Evolutionary conservation across 2,797 vertebrate genomes (phyloP).

Genomic region (Buceros bicornis): DNA sequence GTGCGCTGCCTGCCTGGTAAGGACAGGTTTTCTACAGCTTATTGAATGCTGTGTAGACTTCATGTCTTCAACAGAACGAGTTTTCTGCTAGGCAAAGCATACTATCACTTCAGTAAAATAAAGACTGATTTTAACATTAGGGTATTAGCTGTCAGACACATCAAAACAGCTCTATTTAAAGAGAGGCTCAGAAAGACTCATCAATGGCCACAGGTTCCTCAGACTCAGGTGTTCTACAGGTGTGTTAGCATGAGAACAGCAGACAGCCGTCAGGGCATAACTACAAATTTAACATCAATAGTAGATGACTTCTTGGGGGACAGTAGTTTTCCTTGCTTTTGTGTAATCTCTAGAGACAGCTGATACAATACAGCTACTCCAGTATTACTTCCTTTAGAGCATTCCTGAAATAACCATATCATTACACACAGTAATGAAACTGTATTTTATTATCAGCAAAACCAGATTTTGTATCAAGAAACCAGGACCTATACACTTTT

Average conservation of each 20-base stretch:
- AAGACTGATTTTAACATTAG: not conserved
- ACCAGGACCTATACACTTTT: not conserved
- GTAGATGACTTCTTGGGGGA: not conserved
- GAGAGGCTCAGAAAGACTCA: not conserved
- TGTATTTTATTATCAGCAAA: conserved; percentile 70
- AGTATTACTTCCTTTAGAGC: not conserved
- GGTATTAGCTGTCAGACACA: not conserved
- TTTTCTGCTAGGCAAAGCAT: not conserved
- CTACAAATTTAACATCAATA: not conserved
- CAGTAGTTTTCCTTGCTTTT: not conserved
- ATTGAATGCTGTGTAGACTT: not conserved
- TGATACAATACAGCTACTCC: not conserved
- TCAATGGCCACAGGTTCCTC: not conserved
- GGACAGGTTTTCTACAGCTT: not conserved
- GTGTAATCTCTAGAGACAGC: not conserved
- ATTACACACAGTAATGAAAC: conserved; percentile 48
- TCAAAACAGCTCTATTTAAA: not conserved
- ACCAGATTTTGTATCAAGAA: conserved; percentile 32
- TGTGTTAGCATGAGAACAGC: not conserved
- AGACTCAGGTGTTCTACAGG: not conserved
- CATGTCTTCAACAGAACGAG: not conserved
- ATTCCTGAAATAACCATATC: conserved; percentile 50
- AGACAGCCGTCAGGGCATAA: not conserved
- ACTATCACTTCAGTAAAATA: not conserved
- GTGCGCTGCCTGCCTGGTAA: not conserved